A percentile compares a stretch with the other conserved stretches of the same genome.
Evolutionary conservation across 2,797 vertebrate species (phyloP).

Genomic region (Poeciliopsis gracilis): DNA sequence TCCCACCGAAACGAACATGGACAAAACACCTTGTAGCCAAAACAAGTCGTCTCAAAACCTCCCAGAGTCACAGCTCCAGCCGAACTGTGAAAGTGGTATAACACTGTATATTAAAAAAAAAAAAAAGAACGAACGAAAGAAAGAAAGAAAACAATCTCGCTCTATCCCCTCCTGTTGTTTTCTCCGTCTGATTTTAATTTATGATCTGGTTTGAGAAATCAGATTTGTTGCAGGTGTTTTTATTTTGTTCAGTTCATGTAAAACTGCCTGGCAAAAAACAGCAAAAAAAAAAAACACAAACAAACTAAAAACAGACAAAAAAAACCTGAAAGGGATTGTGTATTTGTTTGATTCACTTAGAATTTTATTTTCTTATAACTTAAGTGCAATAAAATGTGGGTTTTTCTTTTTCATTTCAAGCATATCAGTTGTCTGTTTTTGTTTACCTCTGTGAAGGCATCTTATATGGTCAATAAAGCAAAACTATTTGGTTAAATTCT

Average conservation of each 20-base stretch:
- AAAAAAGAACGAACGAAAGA: conserved; percentile 33
- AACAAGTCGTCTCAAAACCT: conserved; percentile 91
- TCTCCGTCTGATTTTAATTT: conserved; percentile 90
- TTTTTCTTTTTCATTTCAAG: conserved; percentile 86
- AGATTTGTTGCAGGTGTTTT: conserved; percentile 93
- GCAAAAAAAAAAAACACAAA: conserved; percentile 92
- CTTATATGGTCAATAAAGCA: conserved; percentile 84
- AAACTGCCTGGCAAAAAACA: conserved; percentile 97
- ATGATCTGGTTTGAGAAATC: conserved; percentile 99
- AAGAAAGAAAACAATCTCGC: conserved; percentile 84
- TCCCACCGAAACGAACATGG: conserved; percentile 78
- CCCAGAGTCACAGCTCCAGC: conserved; percentile 98
- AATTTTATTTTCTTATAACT: conserved; percentile 99
- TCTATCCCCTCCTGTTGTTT: conserved; percentile 85
- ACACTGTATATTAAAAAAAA: conserved; percentile 97
- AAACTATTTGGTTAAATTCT: conserved; percentile 80
- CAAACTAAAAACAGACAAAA: conserved; percentile 91
- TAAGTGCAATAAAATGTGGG: conserved; percentile 99
- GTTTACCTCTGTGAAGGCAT: conserved; percentile 82
- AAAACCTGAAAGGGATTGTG: conserved; percentile 98
- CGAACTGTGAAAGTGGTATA: conserved; percentile 99
- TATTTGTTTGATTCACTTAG: conserved; percentile 99
- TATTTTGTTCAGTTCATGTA: conserved; percentile 96
- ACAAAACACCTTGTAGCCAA: conserved; percentile 84
- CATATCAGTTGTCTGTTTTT: conserved; percentile 85